Base-by-base conservation (phyloP, 2,888 invertebrate species). In the Dryomyza anilis region DNA sequence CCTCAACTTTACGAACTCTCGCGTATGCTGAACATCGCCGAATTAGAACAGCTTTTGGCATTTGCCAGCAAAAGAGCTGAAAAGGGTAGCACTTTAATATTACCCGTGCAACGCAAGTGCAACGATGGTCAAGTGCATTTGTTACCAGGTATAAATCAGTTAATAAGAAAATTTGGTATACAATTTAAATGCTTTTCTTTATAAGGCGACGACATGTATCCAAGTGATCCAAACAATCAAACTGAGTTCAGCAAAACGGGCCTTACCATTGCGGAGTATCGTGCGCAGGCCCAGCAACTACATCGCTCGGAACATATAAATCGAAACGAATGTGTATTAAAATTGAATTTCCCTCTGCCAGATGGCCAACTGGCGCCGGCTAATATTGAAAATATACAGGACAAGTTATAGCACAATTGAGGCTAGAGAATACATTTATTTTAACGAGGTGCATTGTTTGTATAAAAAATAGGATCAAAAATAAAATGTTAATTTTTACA, bases 1-100 rank as follows among this genome's bases (percentile, higher is more conserved):
- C 94, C 95, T 1, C 95, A 95, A 81, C 80, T 86, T 58, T 93
- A 93, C 78, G 94, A 95, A 83, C 79, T 93, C 1, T 85, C 85
- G 12, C 86, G 89, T 57, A 81, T 93, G 25, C 79, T 85, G 1
- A 85, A 86, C 67, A 86, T 89, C 70, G 74, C 79, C 6, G 84
- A 86, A 53, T 79, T 90, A 56, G 85, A 88, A 3, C 76, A 87
- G 59, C 81, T 94, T 25, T 74, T 86, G 8, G 73, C 85, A 43
- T 90, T 90, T 80, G 88, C 90, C 1, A 78, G 83, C 45, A 76
- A 86, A 14, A 86, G 89, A 39, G 86, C 86, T 56, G 78, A 79
- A 55, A 76, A 84, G 56, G 89, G 89, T 45, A 83, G 85, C 66
- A 85, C 87, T 30, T 77, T 87, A 39, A 69, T 82, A 6, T 85